Evolutionary conservation across 2,797 vertebrate species (phyloP).

Genomic region (Catostomus latipinnis): DNA sequence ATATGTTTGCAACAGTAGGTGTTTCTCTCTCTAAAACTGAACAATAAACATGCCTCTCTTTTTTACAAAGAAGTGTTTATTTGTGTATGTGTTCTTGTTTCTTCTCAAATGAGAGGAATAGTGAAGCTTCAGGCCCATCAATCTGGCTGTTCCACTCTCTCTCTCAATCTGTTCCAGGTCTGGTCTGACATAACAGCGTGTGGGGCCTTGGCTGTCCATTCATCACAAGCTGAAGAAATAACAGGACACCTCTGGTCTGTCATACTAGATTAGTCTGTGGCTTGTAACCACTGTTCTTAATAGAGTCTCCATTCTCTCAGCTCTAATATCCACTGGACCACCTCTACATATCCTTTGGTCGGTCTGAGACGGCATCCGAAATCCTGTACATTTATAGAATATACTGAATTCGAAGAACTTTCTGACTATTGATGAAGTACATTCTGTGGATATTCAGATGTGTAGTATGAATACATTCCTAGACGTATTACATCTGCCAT

Average conservation of each 20-base stretch:
- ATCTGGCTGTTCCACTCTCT: constrained; percentile 72
- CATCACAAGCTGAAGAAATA: constrained; percentile 81
- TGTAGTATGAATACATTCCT: no score
- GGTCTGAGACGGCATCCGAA: constrained; percentile 62
- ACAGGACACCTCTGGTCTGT: constrained; percentile 84
- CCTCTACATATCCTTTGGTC: constrained; percentile 65
- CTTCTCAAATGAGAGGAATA: constrained; percentile 63
- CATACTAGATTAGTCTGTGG: constrained; percentile 83
- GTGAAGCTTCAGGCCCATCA: constrained; percentile 70
- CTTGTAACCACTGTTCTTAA: constrained; percentile 81
- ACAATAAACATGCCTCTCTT: not conserved
- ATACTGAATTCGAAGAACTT: no score
- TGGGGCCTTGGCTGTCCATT: constrained; percentile 76
- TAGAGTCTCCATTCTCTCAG: constrained; percentile 77
- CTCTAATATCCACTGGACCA: constrained; percentile 75
- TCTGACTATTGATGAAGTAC: no score
- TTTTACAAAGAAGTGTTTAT: constrained; percentile 65
- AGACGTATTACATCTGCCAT: no score
- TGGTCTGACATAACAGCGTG: constrained; percentile 80
- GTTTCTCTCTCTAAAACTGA: not conserved
- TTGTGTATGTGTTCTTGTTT: constrained; percentile 17
- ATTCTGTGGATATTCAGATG: no score
- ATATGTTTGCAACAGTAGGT: not conserved
- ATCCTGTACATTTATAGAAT: no score
- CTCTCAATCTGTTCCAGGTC: constrained; percentile 82